Conservation (phyloP, 2,888 invertebrate genomes). For the Metalampra italica region DNA sequence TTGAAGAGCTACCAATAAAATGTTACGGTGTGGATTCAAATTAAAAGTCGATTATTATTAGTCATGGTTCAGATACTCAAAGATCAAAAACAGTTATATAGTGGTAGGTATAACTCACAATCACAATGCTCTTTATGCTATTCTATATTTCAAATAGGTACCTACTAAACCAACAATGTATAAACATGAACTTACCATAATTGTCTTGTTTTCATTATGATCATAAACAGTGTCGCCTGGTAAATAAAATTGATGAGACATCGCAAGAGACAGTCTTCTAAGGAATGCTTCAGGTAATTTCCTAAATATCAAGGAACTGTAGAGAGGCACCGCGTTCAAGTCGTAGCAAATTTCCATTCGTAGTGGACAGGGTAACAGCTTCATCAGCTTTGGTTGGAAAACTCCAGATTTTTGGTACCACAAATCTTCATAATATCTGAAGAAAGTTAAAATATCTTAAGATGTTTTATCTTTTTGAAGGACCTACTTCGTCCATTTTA, state of each 20-base stretch:
- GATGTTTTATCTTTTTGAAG: too few species aligned
- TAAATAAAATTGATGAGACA: constrained; percentile 75
- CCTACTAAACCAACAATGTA: not conserved
- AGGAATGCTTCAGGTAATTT: constrained; percentile 74
- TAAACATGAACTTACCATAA: constrained; percentile 58
- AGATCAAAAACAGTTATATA: not conserved
- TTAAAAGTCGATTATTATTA: too few species aligned
- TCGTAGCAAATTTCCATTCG: constrained; percentile 76
- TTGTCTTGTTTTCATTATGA: constrained; percentile 70
- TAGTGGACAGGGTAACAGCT: constrained; percentile 63
- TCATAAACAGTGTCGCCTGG: constrained; percentile 72
- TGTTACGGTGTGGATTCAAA: too few species aligned
- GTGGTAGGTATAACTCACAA: not conserved
- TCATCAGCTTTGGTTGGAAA: constrained; percentile 59
- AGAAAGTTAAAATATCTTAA: constrained; percentile 6
- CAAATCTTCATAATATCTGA: constrained; percentile 71
- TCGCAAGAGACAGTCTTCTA: constrained; percentile 66
- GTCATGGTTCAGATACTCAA: too few species aligned
- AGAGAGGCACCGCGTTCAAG: constrained; percentile 69
- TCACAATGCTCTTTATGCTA: too few species aligned
- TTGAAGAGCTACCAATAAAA: too few species aligned
- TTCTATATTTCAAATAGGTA: not conserved
- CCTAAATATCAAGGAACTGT: constrained; percentile 71
- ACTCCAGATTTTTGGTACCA: constrained; percentile 76
- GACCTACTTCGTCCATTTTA: too few species aligned